Evolutionary conservation across 2,113 vertebrate species (phyloP).

Genomic region (Ptilonorhynchus violaceus): DNA sequence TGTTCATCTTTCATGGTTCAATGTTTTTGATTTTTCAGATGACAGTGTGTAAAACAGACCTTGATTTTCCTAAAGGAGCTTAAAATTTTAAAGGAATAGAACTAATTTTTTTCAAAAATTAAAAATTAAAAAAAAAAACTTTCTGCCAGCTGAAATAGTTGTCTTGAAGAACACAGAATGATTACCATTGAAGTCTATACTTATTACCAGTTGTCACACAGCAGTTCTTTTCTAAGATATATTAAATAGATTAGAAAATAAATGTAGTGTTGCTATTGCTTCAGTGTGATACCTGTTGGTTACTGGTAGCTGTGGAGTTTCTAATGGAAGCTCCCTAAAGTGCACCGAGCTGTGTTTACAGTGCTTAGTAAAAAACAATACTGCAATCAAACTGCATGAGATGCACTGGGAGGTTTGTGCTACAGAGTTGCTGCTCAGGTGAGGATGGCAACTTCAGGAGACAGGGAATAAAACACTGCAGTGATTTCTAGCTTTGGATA

Average conservation of each 20-base stretch:
- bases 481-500: neutral
- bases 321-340: neutral
- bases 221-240: neutral
- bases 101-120: neutral
- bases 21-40: slow-evolving; percentile 46
- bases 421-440: neutral
- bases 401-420: neutral
- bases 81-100: slow-evolving; percentile 24
- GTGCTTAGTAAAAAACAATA: neutral
- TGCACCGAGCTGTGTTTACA: neutral
- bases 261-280: neutral
- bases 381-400: neutral
- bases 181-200: neutral
- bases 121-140: neutral
- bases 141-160: slow-evolving; percentile 1
- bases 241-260: neutral
- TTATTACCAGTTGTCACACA: neutral
- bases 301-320: neutral
- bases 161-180: neutral
- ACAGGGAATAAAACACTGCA: neutral
- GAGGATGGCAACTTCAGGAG: neutral
- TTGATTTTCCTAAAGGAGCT: slow-evolving; percentile 29
- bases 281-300: neutral
- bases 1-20: neutral
- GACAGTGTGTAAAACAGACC: slow-evolving; percentile 11